These are phyloP conservation scores for Drosophila lacertosa DNA, from an alignment of 1,140 invertebrate species.

Conservation along the genomic window DNA sequence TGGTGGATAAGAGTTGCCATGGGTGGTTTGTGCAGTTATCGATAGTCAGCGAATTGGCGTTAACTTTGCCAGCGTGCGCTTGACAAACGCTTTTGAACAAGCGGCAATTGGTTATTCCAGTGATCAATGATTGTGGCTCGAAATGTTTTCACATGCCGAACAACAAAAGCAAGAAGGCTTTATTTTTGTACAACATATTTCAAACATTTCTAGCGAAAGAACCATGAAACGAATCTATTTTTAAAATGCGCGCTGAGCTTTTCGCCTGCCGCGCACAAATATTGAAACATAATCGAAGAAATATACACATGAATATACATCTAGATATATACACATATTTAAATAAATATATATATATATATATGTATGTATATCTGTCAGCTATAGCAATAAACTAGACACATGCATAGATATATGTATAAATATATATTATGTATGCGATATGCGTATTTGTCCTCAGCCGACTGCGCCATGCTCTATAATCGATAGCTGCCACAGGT, in stretches of 20 bases:
- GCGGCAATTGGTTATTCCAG: slow-evolving; percentile 27
- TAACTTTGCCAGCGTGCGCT: slow-evolving; percentile 10
- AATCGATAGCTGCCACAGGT: not conserved
- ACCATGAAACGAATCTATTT: slow-evolving; percentile 81
- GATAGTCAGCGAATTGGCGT: slow-evolving; percentile 2
- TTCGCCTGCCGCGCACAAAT: slow-evolving; percentile 63
- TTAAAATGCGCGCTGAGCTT: slow-evolving; percentile 72
- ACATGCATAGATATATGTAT: slow-evolving; percentile 6
- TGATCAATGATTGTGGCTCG: slow-evolving; percentile 39
- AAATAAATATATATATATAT: slow-evolving; percentile 20
- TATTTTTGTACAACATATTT: slow-evolving; percentile 78
- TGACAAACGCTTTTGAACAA: not conserved
- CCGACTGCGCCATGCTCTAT: slow-evolving; percentile 10
- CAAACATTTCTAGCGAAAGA: slow-evolving; percentile 75
- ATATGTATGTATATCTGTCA: slow-evolving; percentile 24
- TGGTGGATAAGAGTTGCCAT: not conserved
- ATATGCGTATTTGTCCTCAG: slow-evolving; percentile 11
- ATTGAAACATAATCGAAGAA: slow-evolving; percentile 82
- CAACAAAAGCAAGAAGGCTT: slow-evolving; percentile 40
- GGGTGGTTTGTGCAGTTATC: slow-evolving; percentile 6
- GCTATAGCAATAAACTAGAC: slow-evolving; percentile 20
- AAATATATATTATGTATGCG: slow-evolving; percentile 14
- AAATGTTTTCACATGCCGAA: slow-evolving; percentile 6
- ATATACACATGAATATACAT: slow-evolving; percentile 40
- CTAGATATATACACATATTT: slow-evolving; percentile 14